Conservation (phyloP, 2,113 vertebrate species). For the Caloenas nicobarica region DNA sequence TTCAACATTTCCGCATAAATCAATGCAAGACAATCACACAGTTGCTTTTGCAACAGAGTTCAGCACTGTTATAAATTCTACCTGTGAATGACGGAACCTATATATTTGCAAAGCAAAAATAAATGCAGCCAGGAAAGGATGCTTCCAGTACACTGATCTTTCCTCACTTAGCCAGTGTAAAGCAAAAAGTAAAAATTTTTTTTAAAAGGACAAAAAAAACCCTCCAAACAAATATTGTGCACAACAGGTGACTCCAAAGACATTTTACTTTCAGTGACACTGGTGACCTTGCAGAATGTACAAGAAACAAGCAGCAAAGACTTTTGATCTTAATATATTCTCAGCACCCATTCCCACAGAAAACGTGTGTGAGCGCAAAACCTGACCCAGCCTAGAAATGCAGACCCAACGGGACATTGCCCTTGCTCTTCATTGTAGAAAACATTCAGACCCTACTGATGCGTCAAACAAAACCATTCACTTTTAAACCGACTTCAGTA, state of each 20-base stretch:
- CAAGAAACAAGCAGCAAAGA: not conserved
- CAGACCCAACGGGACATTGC: not conserved
- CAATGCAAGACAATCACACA: not conserved
- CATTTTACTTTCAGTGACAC: not conserved
- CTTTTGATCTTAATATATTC: not conserved
- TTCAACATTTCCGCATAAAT: not conserved
- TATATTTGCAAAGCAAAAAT: not conserved
- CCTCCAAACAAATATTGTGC: not conserved
- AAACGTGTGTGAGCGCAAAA: not conserved
- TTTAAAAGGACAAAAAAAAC: not conserved
- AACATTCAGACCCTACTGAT: not conserved
- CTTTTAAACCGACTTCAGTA: not conserved
- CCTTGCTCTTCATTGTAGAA: accelerated
- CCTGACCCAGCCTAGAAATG: not conserved
- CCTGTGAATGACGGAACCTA: not conserved
- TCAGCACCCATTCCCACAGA: not conserved
- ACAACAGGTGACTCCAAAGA: not conserved
- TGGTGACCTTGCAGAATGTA: not conserved
- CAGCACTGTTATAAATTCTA: not conserved
- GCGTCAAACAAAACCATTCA: not conserved
- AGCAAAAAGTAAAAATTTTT: not conserved
- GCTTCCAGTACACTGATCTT: not conserved
- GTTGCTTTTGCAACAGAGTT: not conserved
- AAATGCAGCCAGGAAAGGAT: not conserved
- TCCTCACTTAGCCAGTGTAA: not conserved